Evolutionary conservation across 2,888 invertebrate genomes (phyloP).

Genomic region (Leptinotarsa juncta): DNA sequence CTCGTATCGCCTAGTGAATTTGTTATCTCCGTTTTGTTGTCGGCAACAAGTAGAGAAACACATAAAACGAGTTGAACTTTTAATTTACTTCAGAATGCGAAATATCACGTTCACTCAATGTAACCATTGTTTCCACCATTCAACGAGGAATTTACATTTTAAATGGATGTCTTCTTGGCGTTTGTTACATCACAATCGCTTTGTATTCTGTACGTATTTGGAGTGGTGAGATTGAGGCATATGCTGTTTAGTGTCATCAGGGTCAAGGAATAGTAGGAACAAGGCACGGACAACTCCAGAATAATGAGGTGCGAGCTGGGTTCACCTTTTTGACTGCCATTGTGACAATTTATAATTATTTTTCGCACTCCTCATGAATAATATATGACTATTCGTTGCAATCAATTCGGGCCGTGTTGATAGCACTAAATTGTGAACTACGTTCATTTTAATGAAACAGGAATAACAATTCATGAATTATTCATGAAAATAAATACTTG

Average conservation of each 20-base stretch:
- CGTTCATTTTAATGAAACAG: no score
- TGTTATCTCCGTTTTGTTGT: neutral
- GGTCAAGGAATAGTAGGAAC: neutral
- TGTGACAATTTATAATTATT: no score
- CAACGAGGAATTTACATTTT: neutral
- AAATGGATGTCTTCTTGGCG: constrained; percentile 6
- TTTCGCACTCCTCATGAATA: no score
- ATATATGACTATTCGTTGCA: no score
- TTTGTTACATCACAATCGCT: constrained; percentile 5
- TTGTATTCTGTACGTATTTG: neutral
- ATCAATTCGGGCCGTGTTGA: no score
- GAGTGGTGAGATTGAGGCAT: neutral
- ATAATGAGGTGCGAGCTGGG: neutral
- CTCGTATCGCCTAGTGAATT: neutral
- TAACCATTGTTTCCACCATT: constrained; percentile 15
- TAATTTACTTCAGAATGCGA: neutral
- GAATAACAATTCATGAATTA: no score
- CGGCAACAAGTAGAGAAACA: neutral
- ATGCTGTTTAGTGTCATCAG: neutral
- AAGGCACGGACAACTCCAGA: neutral
- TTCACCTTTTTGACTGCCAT: neutral
- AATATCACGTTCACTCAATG: constrained; percentile 9
- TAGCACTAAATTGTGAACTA: no score
- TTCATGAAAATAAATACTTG: no score
- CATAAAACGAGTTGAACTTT: constrained; percentile 12